Conservation (phyloP, 2,113 vertebrate species). For the Rhinopomastus cyanomelas region DNA sequence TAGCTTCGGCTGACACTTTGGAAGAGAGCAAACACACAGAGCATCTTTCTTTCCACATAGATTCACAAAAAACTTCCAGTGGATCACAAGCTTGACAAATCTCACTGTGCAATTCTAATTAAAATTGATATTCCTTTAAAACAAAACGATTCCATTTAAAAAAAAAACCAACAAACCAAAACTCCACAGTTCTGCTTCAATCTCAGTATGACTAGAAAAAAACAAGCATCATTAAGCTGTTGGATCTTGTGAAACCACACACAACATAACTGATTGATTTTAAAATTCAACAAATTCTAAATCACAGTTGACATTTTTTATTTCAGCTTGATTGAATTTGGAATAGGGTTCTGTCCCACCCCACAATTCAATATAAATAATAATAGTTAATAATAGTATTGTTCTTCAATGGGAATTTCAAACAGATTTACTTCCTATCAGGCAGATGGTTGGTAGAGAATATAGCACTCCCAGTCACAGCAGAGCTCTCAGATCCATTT, state of each 20-base stretch:
- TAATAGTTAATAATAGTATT: slow-evolving; percentile 9
- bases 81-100: not conserved
- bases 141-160: not conserved
- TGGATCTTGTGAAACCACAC: not conserved
- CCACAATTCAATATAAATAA: slow-evolving; percentile 32
- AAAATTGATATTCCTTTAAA: slow-evolving; percentile 13
- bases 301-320: slow-evolving; percentile 3
- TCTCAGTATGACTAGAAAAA: not conserved
- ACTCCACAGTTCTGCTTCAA: not conserved
- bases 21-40: not conserved
- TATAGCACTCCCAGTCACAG: not conserved
- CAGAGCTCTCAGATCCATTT: slow-evolving; percentile 16
- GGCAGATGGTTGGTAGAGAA: not conserved
- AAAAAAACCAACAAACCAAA: not conserved
- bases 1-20: slow-evolving; percentile 32
- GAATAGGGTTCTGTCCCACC: not conserved
- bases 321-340: slow-evolving; percentile 19
- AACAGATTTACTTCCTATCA: not conserved
- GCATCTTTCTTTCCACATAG: slow-evolving; percentile 14
- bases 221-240: not conserved
- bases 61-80: slow-evolving; percentile 19
- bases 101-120: slow-evolving; percentile 4
- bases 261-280: not conserved
- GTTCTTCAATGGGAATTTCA: slow-evolving; percentile 37
- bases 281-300: slow-evolving; percentile 25